Conservation (phyloP, 2,113 vertebrate genomes). For the Tor tambroides region DNA sequence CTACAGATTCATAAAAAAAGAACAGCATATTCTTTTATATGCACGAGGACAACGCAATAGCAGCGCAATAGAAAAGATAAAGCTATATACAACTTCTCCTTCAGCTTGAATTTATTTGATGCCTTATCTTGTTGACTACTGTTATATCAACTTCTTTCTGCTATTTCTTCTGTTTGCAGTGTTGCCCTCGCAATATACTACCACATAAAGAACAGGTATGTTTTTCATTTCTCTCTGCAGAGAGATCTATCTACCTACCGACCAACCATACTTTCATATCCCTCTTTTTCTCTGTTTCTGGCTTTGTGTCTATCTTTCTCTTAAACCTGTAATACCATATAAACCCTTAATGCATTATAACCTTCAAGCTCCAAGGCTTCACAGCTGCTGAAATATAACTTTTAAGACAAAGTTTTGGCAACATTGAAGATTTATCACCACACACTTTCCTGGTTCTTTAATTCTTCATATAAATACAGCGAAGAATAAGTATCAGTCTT, state of each 20-base stretch:
- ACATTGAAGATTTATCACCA: neutral
- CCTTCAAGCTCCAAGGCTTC: neutral
- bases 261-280: neutral
- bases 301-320: neutral
- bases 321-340: neutral
- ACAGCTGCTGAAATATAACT: neutral
- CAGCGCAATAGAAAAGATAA: neutral
- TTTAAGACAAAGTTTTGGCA: neutral
- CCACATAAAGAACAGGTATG: constrained; percentile 99
- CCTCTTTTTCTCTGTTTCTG: neutral
- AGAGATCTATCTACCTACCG: neutral
- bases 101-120: neutral
- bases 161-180: constrained; percentile 82
- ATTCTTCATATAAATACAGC: neutral
- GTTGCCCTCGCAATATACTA: constrained; percentile 98
- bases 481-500: no score
- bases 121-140: neutral
- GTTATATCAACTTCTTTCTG: neutral
- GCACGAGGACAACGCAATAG: neutral
- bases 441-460: neutral
- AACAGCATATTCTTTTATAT: neutral
- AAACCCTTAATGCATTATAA: neutral
- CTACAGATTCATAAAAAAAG: neutral
- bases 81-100: neutral
- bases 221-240: constrained; percentile 27